Conservation (phyloP, 2,888 invertebrate species). For the Agriotes lineatus region DNA sequence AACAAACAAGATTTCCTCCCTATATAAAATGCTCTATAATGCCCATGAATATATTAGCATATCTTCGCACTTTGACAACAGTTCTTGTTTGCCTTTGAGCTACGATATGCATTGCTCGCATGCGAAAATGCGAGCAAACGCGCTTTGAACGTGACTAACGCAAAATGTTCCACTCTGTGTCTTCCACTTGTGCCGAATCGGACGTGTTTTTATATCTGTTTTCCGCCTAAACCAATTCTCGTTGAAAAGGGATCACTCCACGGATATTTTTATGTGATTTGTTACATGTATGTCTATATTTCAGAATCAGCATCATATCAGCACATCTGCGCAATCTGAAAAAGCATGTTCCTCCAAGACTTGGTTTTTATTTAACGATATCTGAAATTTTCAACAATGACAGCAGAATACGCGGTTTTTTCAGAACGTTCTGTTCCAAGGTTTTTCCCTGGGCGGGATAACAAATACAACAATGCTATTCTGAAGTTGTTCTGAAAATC, state of each 20-base stretch:
- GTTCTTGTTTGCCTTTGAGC: slow-evolving; percentile 16
- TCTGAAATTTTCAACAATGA: too few species aligned
- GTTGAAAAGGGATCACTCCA: slow-evolving; percentile 8
- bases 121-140: background rate
- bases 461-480: too few species aligned
- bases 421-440: too few species aligned
- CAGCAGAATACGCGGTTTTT: too few species aligned
- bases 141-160: slow-evolving; percentile 24
- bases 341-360: too few species aligned
- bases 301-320: background rate
- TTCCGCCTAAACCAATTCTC: slow-evolving; percentile 17
- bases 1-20: slow-evolving; percentile 37
- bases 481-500: too few species aligned
- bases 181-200: background rate
- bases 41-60: slow-evolving; percentile 36
- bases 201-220: slow-evolving; percentile 24
- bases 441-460: too few species aligned
- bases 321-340: background rate
- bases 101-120: background rate
- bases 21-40: slow-evolving; percentile 25
- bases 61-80: slow-evolving; percentile 33
- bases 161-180: background rate
- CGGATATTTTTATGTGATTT: slow-evolving; percentile 16
- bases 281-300: background rate
- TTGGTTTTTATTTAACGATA: too few species aligned